These are phyloP conservation scores for Phengaris alcon DNA, from an alignment of 2,888 invertebrate species.

Conservation along the genomic window DNA sequence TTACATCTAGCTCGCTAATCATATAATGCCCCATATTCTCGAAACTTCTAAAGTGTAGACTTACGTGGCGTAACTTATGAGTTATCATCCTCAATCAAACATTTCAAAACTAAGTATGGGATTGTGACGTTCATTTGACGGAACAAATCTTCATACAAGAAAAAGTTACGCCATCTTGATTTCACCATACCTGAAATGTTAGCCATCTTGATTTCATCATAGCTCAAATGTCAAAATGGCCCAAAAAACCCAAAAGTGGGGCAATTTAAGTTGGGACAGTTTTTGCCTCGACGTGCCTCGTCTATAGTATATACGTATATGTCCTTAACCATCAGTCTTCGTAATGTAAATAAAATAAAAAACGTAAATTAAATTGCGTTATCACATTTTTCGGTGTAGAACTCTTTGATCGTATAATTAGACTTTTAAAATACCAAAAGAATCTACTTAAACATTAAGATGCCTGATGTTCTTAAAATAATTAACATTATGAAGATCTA, in stretches of 20 bases:
- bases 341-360: too few species aligned
- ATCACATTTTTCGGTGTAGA: neutral
- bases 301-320: neutral
- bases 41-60: neutral
- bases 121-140: too few species aligned
- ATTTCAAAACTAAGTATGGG: too few species aligned
- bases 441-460: neutral
- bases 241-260: too few species aligned
- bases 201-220: too few species aligned
- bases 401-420: neutral
- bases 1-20: neutral
- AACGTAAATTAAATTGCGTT: neutral
- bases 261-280: too few species aligned
- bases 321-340: neutral
- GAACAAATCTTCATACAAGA: too few species aligned
- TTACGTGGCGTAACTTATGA: neutral
- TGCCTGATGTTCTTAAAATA: neutral
- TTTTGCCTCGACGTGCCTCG: too few species aligned
- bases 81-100: neutral
- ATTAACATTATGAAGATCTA: neutral
- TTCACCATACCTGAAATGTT: too few species aligned
- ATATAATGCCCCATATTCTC: neutral
- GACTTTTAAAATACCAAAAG: neutral
- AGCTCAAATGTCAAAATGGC: too few species aligned
- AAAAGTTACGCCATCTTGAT: too few species aligned